These are phyloP conservation scores for Lethenteron camtschaticum DNA, from an alignment of 2,113 vertebrate genomes.

Conservation along the genomic window DNA sequence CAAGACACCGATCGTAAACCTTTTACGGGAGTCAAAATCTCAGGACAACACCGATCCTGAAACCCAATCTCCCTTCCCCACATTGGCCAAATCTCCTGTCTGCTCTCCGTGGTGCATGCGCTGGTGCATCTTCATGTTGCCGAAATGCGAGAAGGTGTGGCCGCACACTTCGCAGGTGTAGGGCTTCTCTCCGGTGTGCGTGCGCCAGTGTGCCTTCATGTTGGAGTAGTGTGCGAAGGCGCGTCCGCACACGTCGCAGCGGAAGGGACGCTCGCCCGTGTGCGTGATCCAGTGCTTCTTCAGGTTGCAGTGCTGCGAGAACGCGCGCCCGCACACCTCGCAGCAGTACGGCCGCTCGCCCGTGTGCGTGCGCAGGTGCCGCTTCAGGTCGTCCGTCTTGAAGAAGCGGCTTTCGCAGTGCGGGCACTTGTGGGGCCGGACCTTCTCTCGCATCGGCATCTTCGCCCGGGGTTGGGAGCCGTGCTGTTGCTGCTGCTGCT, in stretches of 20 bases:
- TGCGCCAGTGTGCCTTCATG: conserved; percentile 22
- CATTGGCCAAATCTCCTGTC: not conserved
- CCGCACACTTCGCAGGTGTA: conserved; percentile 20
- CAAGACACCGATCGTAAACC: no score
- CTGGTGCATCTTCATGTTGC: conserved; percentile 17
- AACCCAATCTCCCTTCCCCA: no score
- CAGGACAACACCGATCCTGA: no score
- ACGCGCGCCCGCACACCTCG: not conserved
- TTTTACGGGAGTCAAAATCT: no score
- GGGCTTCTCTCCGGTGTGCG: conserved; percentile 20
- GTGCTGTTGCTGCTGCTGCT: no score
- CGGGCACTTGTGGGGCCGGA: not conserved
- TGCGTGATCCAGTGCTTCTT: conserved; percentile 1
- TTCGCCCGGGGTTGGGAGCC: no score
- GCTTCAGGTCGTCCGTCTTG: conserved; percentile 2
- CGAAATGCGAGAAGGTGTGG: conserved; percentile 16
- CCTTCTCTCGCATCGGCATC: not conserved
- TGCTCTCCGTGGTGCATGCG: conserved; percentile 20
- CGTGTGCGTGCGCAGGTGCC: conserved; percentile 1
- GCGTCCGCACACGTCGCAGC: not conserved
- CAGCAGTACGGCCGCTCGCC: conserved; percentile 1
- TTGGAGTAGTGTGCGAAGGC: conserved; percentile 16
- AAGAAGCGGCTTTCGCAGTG: not conserved
- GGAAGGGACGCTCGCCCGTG: not conserved
- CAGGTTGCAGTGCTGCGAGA: conserved; percentile 2